Evolutionary conservation across 2,113 vertebrate genomes (phyloP).

Genomic region (Amphiprion ocellaris): DNA sequence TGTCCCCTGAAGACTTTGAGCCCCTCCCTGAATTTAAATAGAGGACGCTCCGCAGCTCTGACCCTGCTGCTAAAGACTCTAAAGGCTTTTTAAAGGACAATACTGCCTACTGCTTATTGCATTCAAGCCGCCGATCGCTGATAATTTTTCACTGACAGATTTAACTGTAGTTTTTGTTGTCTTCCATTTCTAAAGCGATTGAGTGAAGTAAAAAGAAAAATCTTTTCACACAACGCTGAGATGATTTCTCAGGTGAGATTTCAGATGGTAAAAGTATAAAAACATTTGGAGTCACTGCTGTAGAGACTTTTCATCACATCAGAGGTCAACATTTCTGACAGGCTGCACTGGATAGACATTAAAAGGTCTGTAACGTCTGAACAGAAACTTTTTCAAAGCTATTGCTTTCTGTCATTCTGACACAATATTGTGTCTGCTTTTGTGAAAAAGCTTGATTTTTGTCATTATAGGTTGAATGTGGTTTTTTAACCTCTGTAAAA

Average conservation of each 20-base stretch:
- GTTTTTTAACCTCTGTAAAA: too few relatives aligned
- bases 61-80: slow-evolving; percentile 54
- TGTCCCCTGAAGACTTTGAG: slow-evolving; percentile 50
- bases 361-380: neutral
- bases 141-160: slow-evolving; percentile 21
- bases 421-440: neutral
- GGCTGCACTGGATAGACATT: slow-evolving; percentile 10
- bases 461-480: too few relatives aligned
- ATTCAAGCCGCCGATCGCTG: slow-evolving; percentile 18
- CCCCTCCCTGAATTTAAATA: slow-evolving; percentile 41
- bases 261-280: slow-evolving; percentile 14
- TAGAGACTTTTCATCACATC: slow-evolving; percentile 18
- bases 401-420: neutral
- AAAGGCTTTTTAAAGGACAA: slow-evolving; percentile 37
- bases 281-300: neutral
- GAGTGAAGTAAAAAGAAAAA: neutral
- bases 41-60: slow-evolving; percentile 63
- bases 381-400: slow-evolving; percentile 15
- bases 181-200: slow-evolving; percentile 2
- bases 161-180: slow-evolving; percentile 25
- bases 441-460: too few relatives aligned
- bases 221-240: neutral
- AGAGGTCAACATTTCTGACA: slow-evolving; percentile 18
- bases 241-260: slow-evolving; percentile 20
- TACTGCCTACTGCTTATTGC: slow-evolving; percentile 8